phyloP scores from a whole-genome alignment of 2,797 vertebrate genomes.

The Etheostoma perlongum region DNA sequence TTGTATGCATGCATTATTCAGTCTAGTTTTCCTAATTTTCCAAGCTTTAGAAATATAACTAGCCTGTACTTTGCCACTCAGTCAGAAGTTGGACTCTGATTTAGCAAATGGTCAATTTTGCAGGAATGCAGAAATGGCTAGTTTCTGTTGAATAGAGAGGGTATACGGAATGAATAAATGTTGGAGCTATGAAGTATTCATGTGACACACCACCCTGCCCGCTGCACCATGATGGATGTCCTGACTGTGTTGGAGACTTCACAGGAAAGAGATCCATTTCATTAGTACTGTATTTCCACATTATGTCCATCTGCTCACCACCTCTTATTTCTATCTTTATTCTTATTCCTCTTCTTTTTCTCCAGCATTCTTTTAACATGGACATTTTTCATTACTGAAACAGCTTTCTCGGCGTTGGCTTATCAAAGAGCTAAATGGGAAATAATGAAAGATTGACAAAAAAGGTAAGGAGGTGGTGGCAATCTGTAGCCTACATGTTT shows the following conservation, averaged over 20 bases:
- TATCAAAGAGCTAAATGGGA: constrained; percentile 20
- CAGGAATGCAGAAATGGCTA: background rate
- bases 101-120: background rate
- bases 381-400: constrained; percentile 22
- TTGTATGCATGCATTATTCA: background rate
- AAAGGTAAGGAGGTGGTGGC: background rate
- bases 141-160: background rate
- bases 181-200: constrained; percentile 30
- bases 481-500: background rate
- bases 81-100: background rate
- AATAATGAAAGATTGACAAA: constrained; percentile 18
- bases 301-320: constrained; percentile 9
- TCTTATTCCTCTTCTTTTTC: constrained; percentile 2
- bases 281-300: constrained; percentile 19
- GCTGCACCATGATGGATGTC: constrained; percentile 51
- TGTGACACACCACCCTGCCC: constrained; percentile 19
- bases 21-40: background rate
- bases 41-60: background rate
- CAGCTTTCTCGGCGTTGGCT: constrained; percentile 10
- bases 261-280: constrained; percentile 40
- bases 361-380: background rate
- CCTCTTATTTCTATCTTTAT: constrained; percentile 6
- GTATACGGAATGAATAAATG: constrained; percentile 12
- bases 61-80: background rate
- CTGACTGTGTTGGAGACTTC: constrained; percentile 20